phyloP scores from a whole-genome alignment of 1,140 invertebrate species.

The Sycophila sp. region DNA sequence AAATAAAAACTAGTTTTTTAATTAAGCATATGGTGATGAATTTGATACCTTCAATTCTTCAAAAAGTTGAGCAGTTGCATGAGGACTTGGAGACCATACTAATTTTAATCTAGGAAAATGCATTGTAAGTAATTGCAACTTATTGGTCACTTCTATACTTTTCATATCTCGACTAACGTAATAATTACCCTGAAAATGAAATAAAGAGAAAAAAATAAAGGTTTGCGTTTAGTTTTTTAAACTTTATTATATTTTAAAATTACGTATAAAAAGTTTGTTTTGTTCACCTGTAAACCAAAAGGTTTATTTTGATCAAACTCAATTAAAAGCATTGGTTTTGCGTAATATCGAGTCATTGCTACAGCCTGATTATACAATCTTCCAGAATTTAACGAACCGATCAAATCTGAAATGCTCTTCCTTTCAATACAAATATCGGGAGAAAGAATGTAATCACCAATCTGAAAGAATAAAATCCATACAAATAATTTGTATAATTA shows the following conservation, averaged over 20 bases:
- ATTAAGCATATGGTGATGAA: slow-evolving; percentile 17
- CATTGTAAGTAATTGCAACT: slow-evolving; percentile 90
- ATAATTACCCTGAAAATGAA: slow-evolving; percentile 75
- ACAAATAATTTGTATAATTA: slow-evolving; percentile 21
- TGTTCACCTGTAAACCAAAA: slow-evolving; percentile 82
- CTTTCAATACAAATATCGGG: slow-evolving; percentile 96
- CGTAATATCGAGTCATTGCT: slow-evolving; percentile 89
- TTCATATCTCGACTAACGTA: slow-evolving; percentile 81
- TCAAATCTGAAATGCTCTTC: slow-evolving; percentile 97
- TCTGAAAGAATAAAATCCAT: too few relatives aligned
- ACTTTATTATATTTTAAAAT: background rate
- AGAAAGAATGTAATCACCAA: slow-evolving; percentile 98
- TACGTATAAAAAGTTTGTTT: background rate
- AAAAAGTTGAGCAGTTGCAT: slow-evolving; percentile 95
- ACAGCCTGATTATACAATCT: slow-evolving; percentile 94
- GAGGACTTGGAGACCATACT: slow-evolving; percentile 95
- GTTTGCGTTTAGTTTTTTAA: background rate
- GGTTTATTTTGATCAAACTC: slow-evolving; percentile 96
- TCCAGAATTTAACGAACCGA: slow-evolving; percentile 94
- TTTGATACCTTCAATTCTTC: slow-evolving; percentile 80
- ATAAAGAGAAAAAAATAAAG: slow-evolving; percentile 21
- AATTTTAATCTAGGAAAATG: slow-evolving; percentile 93
- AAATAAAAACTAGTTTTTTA: slow-evolving; percentile 9
- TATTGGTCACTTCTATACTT: slow-evolving; percentile 81
- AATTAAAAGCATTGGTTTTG: slow-evolving; percentile 91